Evolutionary conservation across 2,888 invertebrate species (phyloP).

Genomic region (Philereme transversata): DNA sequence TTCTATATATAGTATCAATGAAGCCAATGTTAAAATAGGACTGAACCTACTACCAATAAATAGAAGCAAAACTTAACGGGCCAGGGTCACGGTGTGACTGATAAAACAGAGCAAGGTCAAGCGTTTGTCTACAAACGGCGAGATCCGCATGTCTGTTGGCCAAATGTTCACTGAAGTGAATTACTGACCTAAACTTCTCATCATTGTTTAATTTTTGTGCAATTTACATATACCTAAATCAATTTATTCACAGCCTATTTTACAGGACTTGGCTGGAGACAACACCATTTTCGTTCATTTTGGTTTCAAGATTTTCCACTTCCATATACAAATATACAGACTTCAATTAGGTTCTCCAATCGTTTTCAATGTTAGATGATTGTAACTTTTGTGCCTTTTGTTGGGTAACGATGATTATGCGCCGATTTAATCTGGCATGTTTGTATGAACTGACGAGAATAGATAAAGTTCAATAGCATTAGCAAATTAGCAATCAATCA

Average conservation of each 20-base stretch:
- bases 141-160: slow-evolving; percentile 27
- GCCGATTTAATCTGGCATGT: background rate
- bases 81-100: slow-evolving; percentile 31
- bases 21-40: too few species aligned
- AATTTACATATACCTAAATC: background rate
- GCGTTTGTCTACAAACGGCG: slow-evolving; percentile 19
- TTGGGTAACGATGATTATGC: background rate
- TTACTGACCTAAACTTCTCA: slow-evolving; percentile 6
- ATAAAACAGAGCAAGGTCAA: slow-evolving; percentile 45
- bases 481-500: slow-evolving; percentile 4
- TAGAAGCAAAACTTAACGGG: slow-evolving; percentile 13
- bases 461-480: slow-evolving; percentile 17
- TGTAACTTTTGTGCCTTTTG: background rate
- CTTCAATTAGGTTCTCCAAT: too few species aligned
- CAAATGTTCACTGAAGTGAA: slow-evolving; percentile 26
- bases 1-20: too few species aligned
- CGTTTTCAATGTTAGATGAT: background rate
- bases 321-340: too few species aligned
- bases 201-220: background rate
- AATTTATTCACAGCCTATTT: background rate
- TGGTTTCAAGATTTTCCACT: too few species aligned
- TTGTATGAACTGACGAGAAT: background rate
- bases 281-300: too few species aligned
- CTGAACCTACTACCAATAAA: background rate
- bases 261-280: too few species aligned